Conservation (phyloP, 2,113 vertebrate species). For the Pelecanus crispus region DNA sequence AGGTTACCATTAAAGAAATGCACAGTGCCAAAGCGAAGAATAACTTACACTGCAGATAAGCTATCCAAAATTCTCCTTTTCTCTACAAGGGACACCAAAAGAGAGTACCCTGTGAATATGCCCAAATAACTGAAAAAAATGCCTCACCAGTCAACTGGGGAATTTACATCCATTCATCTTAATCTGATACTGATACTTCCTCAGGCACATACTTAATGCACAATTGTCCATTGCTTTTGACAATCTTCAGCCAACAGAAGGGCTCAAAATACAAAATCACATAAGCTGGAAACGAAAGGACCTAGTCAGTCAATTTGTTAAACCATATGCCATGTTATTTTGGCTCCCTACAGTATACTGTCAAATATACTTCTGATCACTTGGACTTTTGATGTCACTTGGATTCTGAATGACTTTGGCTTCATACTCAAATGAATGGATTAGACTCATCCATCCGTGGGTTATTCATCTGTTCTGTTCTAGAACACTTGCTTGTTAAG, state of each 20-base stretch:
- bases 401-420: slow-evolving; percentile 1
- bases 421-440: slow-evolving; percentile 21
- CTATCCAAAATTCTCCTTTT: background rate
- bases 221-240: background rate
- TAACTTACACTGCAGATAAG: background rate
- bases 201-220: background rate
- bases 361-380: background rate
- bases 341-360: background rate
- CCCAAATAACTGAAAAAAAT: background rate
- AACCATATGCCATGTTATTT: background rate
- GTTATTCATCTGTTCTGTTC: slow-evolving; percentile 33
- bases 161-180: background rate
- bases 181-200: background rate
- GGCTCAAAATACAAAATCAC: background rate
- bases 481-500: background rate
- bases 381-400: background rate
- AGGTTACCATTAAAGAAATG: background rate
- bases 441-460: background rate
- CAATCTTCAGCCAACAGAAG: background rate
- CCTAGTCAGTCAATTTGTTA: background rate
- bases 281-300: background rate
- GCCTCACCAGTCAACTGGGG: background rate
- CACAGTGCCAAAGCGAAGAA: background rate
- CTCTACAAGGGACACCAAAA: background rate
- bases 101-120: background rate